Conservation (phyloP, 2,888 invertebrate genomes). For the Drosophila longiperda region DNA sequence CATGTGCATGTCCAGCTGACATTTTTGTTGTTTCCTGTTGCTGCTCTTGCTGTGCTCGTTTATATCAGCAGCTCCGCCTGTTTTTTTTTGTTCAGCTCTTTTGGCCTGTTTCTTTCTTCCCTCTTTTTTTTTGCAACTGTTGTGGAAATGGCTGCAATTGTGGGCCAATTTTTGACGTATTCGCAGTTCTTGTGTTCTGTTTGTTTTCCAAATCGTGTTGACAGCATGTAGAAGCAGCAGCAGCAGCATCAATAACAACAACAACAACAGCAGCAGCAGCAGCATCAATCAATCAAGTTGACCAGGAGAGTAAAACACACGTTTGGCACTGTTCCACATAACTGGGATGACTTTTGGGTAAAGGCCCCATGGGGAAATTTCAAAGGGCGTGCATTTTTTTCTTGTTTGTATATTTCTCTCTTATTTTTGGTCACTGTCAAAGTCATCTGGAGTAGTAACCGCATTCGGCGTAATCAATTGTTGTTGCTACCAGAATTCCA, state of each 20-base stretch:
- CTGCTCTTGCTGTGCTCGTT: slow-evolving; percentile 24
- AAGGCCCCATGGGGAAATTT: slow-evolving; percentile 71
- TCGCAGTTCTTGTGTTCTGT: slow-evolving; percentile 53
- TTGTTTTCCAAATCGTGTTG: slow-evolving; percentile 82
- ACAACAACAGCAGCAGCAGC: slow-evolving; percentile 52
- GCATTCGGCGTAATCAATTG: slow-evolving; percentile 81
- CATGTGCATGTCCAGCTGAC: slow-evolving; percentile 73
- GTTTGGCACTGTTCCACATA: slow-evolving; percentile 46
- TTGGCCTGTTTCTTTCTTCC: slow-evolving; percentile 23
- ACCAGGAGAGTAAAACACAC: slow-evolving; percentile 15
- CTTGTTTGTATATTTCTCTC: not conserved
- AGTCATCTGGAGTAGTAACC: slow-evolving; percentile 65
- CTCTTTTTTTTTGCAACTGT: slow-evolving; percentile 38
- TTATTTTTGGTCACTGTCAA: slow-evolving; percentile 20
- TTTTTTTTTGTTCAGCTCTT: slow-evolving; percentile 45
- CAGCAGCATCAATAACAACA: slow-evolving; percentile 12
- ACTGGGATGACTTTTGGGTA: slow-evolving; percentile 56
- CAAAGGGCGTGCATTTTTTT: slow-evolving; percentile 30
- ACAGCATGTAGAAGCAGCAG: slow-evolving; percentile 73
- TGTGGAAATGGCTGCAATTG: slow-evolving; percentile 67
- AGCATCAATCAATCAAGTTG: slow-evolving; percentile 78
- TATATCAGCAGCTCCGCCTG: slow-evolving; percentile 60
- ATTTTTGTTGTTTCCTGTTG: slow-evolving; percentile 46
- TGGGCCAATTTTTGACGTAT: slow-evolving; percentile 79
- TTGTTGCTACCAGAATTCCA: slow-evolving; percentile 66